Percentiles rank a stretch among this genome's conserved stretches.
Evolutionary conservation across 2,113 vertebrate genomes (phyloP).

Genomic region (Eonycteris spelaea): DNA sequence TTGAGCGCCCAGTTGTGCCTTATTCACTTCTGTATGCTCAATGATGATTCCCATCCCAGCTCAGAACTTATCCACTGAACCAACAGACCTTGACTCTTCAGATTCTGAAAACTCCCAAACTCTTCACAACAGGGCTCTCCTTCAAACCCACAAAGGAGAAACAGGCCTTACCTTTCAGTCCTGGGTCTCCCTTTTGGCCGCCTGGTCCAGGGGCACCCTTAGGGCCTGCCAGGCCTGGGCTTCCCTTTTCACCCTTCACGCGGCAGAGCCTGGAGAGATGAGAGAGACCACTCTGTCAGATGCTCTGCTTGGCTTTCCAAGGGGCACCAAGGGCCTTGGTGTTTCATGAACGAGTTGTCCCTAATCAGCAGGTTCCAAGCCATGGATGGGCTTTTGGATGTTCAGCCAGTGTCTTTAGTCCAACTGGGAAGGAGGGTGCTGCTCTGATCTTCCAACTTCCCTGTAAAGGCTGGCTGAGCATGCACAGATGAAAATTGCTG

Average conservation of each 20-base stretch:
- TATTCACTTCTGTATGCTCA: not conserved
- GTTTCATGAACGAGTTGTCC: not conserved
- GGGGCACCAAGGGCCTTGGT: not conserved
- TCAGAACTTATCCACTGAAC: not conserved
- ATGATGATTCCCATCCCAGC: not conserved
- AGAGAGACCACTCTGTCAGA: not conserved
- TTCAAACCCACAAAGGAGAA: not conserved
- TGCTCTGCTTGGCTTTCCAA: not conserved
- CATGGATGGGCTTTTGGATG: not conserved
- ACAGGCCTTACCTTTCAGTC: constrained; percentile 36
- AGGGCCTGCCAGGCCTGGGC: not conserved
- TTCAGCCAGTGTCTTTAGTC: not conserved
- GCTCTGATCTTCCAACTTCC: fast-evolving
- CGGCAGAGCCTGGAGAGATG: constrained; percentile 3
- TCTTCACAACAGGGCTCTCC: not conserved
- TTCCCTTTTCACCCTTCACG: constrained; percentile 55
- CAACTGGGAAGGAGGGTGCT: fast-evolving
- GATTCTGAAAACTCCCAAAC: not conserved
- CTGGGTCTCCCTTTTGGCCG: constrained; percentile 47
- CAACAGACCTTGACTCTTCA: not conserved
- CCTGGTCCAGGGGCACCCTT: not conserved
- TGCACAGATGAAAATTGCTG: not conserved
- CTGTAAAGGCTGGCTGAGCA: not conserved
- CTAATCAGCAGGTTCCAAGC: not conserved
- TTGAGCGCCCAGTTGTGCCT: not conserved